Evolutionary conservation across 2,113 vertebrate genomes (phyloP).

Genomic region (Planiliza haematocheilus): DNA sequence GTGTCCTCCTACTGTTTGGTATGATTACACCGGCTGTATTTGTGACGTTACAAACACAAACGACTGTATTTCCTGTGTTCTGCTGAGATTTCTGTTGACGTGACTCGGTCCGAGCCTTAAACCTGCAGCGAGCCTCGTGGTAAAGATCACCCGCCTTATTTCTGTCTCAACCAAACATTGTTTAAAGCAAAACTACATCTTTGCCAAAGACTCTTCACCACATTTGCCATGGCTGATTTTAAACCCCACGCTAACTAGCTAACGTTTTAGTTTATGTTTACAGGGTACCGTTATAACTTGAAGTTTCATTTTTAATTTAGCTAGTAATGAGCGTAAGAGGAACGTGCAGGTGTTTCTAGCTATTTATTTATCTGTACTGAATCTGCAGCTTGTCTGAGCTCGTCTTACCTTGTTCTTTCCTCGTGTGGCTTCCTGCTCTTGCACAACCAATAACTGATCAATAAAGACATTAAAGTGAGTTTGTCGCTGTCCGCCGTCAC

Average conservation of each 20-base stretch:
- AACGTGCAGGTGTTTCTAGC: background rate
- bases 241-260: constrained; percentile 3
- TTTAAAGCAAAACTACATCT: constrained; percentile 53
- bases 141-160: constrained; percentile 57
- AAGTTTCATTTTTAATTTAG: constrained; percentile 35
- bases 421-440: constrained; percentile 57
- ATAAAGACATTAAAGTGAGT: constrained; percentile 57
- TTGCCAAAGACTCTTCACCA: constrained; percentile 71
- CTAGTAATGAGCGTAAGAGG: constrained; percentile 18
- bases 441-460: constrained; percentile 65
- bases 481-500: background rate
- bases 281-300: constrained; percentile 35
- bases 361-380: constrained; percentile 37
- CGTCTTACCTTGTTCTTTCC: constrained; percentile 18
- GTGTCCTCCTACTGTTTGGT: constrained; percentile 13
- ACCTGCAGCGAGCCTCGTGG: constrained; percentile 43
- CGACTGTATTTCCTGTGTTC: constrained; percentile 10
- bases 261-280: constrained; percentile 39
- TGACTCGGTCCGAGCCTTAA: constrained; percentile 54
- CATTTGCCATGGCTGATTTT: constrained; percentile 29
- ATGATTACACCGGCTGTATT: background rate
- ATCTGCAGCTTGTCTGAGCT: constrained; percentile 39
- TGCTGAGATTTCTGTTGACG: constrained; percentile 27
- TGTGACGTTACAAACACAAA: background rate
- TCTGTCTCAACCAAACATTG: constrained; percentile 25